Percentiles rank a stretch among this genome's conserved stretches.
Evolutionary conservation across 2,113 vertebrate species (phyloP).

Genomic region (Mobula birostris): DNA sequence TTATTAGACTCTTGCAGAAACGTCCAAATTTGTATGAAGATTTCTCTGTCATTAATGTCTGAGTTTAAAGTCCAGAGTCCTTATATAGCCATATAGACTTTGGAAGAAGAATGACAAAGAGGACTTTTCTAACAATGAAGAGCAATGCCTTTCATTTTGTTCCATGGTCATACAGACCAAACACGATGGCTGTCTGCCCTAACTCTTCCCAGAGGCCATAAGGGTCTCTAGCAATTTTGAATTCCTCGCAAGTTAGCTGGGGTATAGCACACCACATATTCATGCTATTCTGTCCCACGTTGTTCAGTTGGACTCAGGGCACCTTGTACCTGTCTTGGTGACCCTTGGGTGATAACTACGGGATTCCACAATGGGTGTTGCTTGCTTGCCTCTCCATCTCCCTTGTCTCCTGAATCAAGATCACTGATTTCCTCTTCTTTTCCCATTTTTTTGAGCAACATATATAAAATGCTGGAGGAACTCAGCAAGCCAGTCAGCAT

Average conservation of each 20-base stretch:
- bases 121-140: neutral
- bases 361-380: neutral
- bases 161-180: neutral
- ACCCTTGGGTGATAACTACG: neutral
- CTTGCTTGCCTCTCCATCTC: neutral
- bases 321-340: neutral
- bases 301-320: neutral
- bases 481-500: no score
- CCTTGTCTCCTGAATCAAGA: neutral
- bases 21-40: neutral
- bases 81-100: neutral
- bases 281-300: neutral
- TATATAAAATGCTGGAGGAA: no score
- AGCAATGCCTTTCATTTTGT: neutral
- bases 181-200: neutral
- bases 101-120: neutral
- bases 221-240: neutral
- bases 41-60: neutral
- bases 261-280: neutral
- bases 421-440: neutral
- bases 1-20: neutral
- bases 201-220: neutral
- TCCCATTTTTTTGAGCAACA: neutral
- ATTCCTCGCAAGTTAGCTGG: neutral
- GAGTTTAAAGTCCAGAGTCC: neutral